Evolutionary conservation across 1,140 invertebrate species (phyloP).

Genomic region (Ladona fulva): DNA sequence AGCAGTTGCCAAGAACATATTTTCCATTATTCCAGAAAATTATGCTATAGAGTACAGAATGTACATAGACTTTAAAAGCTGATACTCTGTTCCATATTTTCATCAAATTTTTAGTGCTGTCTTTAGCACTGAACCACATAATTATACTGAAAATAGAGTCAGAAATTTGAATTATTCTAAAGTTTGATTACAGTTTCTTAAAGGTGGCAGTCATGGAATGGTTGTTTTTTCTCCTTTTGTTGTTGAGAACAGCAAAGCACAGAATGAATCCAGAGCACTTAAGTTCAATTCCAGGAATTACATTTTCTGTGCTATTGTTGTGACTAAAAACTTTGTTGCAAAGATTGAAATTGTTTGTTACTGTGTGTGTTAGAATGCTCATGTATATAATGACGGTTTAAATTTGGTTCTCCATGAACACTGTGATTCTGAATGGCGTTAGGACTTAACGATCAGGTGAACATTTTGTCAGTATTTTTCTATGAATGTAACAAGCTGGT

Average conservation of each 20-base stretch:
- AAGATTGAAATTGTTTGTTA: not conserved
- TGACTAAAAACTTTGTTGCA: not conserved
- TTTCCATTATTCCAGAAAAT: too few relatives aligned
- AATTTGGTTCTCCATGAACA: not conserved
- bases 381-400: not conserved
- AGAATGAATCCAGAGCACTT: not conserved
- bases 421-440: not conserved
- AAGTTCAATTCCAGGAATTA: not conserved
- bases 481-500: conserved; percentile 5
- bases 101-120: not conserved
- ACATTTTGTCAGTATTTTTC: conserved; percentile 10
- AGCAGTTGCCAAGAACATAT: too few relatives aligned
- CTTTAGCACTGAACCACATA: not conserved
- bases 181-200: not conserved
- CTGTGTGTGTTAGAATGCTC: not conserved
- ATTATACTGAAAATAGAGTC: not conserved
- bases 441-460: conserved; percentile 4
- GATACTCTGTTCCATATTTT: not conserved
- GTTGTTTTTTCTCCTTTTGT: not conserved
- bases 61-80: too few relatives aligned
- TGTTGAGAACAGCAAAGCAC: not conserved
- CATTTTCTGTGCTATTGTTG: conserved; percentile 1
- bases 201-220: not conserved
- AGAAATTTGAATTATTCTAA: not conserved
- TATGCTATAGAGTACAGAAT: too few relatives aligned